These are phyloP conservation scores for Drosophila flavopinicola DNA, from an alignment of 2,888 invertebrate species.

Conservation along the genomic window DNA sequence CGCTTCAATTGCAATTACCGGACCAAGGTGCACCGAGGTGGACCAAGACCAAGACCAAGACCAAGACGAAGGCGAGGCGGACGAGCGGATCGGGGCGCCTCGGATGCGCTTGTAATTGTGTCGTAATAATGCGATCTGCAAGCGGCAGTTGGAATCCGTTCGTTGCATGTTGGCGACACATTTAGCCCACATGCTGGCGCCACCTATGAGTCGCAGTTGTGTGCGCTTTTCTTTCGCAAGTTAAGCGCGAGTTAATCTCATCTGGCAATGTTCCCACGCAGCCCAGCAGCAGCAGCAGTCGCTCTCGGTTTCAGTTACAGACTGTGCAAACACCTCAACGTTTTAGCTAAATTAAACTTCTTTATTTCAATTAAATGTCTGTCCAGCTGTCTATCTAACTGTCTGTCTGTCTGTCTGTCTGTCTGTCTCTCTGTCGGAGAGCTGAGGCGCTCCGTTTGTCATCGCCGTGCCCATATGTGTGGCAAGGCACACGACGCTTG, in stretches of 20 bases:
- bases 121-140: slow-evolving; percentile 70
- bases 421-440: slow-evolving; percentile 32
- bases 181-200: slow-evolving; percentile 66
- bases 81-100: slow-evolving; percentile 32
- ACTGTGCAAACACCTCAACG: slow-evolving; percentile 66
- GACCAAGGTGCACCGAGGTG: slow-evolving; percentile 42
- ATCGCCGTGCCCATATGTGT: slow-evolving; percentile 77
- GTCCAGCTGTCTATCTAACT: slow-evolving; percentile 31
- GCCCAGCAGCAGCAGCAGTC: slow-evolving; percentile 13
- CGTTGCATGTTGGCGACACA: slow-evolving; percentile 56
- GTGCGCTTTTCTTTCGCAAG: slow-evolving; percentile 12
- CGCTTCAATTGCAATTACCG: slow-evolving; percentile 79
- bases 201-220: slow-evolving; percentile 56
- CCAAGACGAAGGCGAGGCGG: slow-evolving; percentile 21
- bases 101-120: slow-evolving; percentile 72
- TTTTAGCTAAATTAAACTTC: slow-evolving; percentile 73
- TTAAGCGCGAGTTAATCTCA: slow-evolving; percentile 36
- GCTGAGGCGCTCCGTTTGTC: slow-evolving; percentile 65
- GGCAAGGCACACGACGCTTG: slow-evolving; percentile 63
- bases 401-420: slow-evolving; percentile 9
- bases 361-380: slow-evolving; percentile 76
- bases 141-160: slow-evolving; percentile 23
- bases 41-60: too few species aligned
- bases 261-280: slow-evolving; percentile 65
- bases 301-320: slow-evolving; percentile 37